A percentile compares a stretch with the other conserved stretches of the same genome.
Conservation (phyloP, 2,113 vertebrate species). For the Barbus barbus region DNA sequence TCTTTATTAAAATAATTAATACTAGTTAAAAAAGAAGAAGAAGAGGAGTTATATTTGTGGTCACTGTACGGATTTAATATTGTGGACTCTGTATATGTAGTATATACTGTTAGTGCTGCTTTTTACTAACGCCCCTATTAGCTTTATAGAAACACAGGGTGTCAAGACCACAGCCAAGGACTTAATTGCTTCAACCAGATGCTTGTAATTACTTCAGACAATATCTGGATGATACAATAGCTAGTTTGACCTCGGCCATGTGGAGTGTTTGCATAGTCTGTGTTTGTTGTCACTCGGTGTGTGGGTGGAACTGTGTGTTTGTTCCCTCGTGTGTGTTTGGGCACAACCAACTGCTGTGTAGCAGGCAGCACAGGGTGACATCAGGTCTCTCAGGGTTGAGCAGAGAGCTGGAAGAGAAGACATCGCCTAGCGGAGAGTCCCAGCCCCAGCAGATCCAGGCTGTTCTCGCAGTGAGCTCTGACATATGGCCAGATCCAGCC, state of each 20-base stretch:
- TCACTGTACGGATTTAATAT: neutral
- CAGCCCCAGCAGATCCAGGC: conserved; percentile 43
- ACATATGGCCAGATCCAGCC: conserved; percentile 44
- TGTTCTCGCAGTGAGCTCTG: conserved; percentile 47
- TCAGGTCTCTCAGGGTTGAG: conserved; percentile 36
- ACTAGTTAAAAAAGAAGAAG: neutral
- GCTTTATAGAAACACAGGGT: neutral
- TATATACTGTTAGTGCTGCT: neutral
- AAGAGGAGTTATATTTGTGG: neutral
- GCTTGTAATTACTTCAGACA: conserved; percentile 19
- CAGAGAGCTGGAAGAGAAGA: conserved; percentile 21
- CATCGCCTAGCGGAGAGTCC: conserved; percentile 44
- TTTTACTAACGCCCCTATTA: neutral
- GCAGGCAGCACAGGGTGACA: conserved; percentile 22
- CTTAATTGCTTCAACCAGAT: neutral
- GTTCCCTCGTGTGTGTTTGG: conserved; percentile 37
- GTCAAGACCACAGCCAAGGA: neutral
- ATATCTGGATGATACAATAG: conserved; percentile 10
- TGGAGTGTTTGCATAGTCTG: conserved; percentile 9
- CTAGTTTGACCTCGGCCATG: conserved; percentile 14
- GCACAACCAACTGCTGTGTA: conserved; percentile 19
- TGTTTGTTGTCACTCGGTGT: conserved; percentile 18
- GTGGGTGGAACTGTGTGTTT: conserved; percentile 37
- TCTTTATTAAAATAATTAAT: neutral
- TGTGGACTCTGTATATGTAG: neutral